Percentiles rank a stretch among this genome's conserved stretches.
Conservation (phyloP, 2,888 invertebrate genomes). For the Escarpia spicata region DNA sequence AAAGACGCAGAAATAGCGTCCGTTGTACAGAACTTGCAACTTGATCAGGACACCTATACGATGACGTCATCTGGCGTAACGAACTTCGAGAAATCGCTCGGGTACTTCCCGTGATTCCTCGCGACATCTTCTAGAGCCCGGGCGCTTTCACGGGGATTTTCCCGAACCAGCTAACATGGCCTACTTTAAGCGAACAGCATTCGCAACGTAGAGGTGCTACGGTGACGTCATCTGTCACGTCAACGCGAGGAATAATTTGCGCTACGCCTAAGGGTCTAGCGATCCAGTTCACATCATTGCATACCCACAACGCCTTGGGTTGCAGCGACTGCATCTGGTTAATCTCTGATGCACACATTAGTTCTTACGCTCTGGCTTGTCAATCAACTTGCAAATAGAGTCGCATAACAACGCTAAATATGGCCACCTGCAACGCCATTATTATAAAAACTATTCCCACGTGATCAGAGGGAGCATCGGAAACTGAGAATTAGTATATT, state of each 20-base stretch:
- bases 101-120: slow-evolving; percentile 37
- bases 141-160: background rate
- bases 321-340: background rate
- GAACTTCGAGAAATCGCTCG: slow-evolving; percentile 41
- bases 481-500: background rate
- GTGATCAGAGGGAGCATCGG: background rate
- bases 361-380: background rate
- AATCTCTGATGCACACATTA: background rate
- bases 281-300: background rate
- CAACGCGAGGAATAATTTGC: background rate
- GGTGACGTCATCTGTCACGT: background rate
- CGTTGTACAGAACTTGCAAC: slow-evolving; percentile 36
- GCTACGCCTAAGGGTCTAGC: background rate
- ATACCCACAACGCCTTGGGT: background rate
- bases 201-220: background rate
- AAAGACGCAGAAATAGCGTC: slow-evolving; percentile 43
- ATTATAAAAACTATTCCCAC: background rate
- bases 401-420: background rate
- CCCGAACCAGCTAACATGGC: background rate
- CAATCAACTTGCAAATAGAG: background rate
- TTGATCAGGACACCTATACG: slow-evolving; percentile 33
- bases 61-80: slow-evolving; percentile 35
- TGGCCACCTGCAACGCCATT: background rate
- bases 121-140: background rate
- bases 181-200: background rate